phyloP scores from a whole-genome alignment of 2,797 vertebrate genomes.

The Molothrus ater region DNA sequence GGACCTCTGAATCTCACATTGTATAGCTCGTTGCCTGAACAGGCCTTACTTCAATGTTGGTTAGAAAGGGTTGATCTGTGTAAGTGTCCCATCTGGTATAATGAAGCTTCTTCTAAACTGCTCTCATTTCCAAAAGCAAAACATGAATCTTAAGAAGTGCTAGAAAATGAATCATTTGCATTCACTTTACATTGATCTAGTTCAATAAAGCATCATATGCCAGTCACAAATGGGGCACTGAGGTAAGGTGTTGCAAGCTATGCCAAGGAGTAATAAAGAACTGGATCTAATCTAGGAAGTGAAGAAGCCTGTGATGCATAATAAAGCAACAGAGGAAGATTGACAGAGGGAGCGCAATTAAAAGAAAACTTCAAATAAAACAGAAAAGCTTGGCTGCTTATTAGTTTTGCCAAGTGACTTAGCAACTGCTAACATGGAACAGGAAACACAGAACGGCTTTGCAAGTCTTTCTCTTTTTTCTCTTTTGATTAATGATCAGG shows the following conservation, averaged over 20 bases:
- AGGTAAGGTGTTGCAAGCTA: neutral
- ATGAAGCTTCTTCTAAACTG: neutral
- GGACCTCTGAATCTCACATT: neutral
- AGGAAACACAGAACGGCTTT: neutral
- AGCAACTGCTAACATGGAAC: neutral
- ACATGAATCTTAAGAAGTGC: neutral
- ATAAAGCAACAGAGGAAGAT: neutral
- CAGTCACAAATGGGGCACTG: neutral
- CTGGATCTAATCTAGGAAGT: neutral
- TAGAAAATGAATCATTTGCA: neutral
- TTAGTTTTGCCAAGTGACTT: slow-evolving; percentile 21
- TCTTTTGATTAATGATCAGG: slow-evolving; percentile 9
- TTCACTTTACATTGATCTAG: neutral
- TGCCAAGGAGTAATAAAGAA: neutral
- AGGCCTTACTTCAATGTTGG: neutral
- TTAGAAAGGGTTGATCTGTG: neutral
- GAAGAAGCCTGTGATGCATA: neutral
- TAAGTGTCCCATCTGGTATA: neutral
- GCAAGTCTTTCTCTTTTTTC: neutral
- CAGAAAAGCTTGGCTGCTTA: neutral
- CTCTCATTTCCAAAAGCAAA: neutral
- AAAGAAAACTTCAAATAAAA: slow-evolving; percentile 21
- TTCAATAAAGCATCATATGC: neutral
- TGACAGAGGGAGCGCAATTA: neutral
- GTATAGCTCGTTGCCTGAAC: neutral